phyloP scores from a whole-genome alignment of 2,888 invertebrate genomes.

The Branchipolynoe longqiensis region DNA sequence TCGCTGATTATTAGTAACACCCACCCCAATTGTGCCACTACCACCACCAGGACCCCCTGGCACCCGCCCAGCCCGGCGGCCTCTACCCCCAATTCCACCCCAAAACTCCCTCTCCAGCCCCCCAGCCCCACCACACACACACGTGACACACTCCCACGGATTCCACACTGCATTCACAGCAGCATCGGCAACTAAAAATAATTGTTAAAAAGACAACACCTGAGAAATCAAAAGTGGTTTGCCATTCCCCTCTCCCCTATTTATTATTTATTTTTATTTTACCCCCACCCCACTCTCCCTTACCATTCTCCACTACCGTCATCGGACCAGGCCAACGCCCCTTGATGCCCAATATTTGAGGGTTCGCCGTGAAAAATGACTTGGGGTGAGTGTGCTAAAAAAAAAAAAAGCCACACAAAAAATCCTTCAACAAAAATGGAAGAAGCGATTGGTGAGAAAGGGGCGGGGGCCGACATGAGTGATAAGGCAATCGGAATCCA shows the following conservation, averaged over 20 bases:
- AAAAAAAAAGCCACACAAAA: no score
- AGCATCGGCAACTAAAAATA: background rate
- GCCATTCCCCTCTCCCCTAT: background rate
- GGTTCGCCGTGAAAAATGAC: conserved; percentile 16
- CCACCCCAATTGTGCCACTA: background rate
- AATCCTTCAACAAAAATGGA: background rate
- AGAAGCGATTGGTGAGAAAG: background rate
- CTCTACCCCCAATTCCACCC: background rate
- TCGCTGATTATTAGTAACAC: no score
- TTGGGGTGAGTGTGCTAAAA: background rate
- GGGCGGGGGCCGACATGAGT: background rate
- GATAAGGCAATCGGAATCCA: conserved; percentile 40
- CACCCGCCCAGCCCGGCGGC: background rate
- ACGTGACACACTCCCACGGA: background rate
- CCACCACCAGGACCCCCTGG: background rate
- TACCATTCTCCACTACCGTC: background rate
- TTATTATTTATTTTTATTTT: background rate
- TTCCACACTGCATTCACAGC: background rate
- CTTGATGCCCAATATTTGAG: conserved; percentile 49
- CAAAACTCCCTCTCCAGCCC: background rate
- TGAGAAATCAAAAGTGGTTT: conserved; percentile 35
- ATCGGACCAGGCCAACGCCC: background rate
- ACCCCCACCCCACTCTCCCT: background rate
- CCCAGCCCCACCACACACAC: background rate
- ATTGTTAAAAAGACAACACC: background rate